Conservation (phyloP, 2,888 invertebrate genomes). For the Imbricaverruca yamaguchii region DNA sequence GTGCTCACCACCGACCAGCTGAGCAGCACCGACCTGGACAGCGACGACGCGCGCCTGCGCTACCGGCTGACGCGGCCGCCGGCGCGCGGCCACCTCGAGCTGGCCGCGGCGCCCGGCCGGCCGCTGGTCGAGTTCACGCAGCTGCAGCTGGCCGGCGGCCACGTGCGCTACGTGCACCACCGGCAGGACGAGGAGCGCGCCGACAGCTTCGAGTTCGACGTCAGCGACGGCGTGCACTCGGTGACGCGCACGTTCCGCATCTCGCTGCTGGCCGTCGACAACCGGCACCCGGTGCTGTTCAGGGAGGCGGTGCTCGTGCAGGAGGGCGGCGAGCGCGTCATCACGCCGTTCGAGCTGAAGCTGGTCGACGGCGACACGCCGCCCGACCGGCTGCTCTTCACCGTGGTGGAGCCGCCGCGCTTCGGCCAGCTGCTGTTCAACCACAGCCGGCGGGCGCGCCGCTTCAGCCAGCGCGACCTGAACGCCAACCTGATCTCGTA, state of each 20-base stretch:
- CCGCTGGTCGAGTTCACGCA: constrained; percentile 40
- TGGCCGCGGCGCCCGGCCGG: constrained; percentile 37
- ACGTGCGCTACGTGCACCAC: constrained; percentile 41
- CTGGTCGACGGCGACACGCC: constrained; percentile 40
- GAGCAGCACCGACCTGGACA: constrained; percentile 40
- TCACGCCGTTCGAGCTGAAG: constrained; percentile 42
- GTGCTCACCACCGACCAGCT: constrained; percentile 40
- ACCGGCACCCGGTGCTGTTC: constrained; percentile 41
- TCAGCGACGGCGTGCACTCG: constrained; percentile 41
- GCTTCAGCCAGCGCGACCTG: constrained; percentile 40
- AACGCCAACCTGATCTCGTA: constrained; percentile 40
- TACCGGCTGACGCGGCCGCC: constrained; percentile 41
- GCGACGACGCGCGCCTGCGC: constrained; percentile 38
- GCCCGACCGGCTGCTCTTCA: constrained; percentile 37
- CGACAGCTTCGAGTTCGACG: constrained; percentile 43
- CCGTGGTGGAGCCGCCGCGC: constrained; percentile 39
- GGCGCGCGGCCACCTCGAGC: constrained; percentile 39
- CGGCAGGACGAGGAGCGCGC: constrained; percentile 40
- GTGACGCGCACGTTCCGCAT: constrained; percentile 39
- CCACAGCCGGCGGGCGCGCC: constrained; percentile 36
- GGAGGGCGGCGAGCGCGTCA: constrained; percentile 39
- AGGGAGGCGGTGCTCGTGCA: constrained; percentile 38
- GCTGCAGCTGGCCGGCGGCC: constrained; percentile 40
- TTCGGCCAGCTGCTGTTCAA: constrained; percentile 40
- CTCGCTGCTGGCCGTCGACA: constrained; percentile 41